Evolutionary conservation across 1,140 invertebrate species (phyloP).

Genomic region (Cotesia vestalis): DNA sequence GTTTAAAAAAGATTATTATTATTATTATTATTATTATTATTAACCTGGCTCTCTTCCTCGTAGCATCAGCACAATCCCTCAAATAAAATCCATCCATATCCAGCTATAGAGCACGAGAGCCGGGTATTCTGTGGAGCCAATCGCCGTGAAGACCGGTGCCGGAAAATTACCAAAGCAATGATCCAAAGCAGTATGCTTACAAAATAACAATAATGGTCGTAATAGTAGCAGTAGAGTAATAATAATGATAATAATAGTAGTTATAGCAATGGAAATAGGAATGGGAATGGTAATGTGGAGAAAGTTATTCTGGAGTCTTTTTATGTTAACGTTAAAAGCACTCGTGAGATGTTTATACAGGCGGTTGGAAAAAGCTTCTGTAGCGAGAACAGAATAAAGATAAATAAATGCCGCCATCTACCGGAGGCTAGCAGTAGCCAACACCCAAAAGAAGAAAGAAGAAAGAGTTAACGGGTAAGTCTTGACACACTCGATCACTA

Average conservation of each 20-base stretch:
- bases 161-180: slow-evolving; percentile 52
- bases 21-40: too few species aligned
- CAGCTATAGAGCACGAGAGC: slow-evolving; percentile 2
- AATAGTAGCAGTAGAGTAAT: slow-evolving; percentile 12
- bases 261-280: slow-evolving; percentile 20
- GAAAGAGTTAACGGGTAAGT: not conserved
- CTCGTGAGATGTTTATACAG: too few species aligned
- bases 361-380: too few species aligned
- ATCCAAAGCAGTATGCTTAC: not conserved
- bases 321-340: too few species aligned
- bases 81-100: too few species aligned
- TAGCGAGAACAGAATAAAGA: too few species aligned
- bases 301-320: too few species aligned
- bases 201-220: not conserved
- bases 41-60: not conserved
- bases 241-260: slow-evolving; percentile 17
- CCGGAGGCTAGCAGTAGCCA: too few species aligned
- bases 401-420: too few species aligned
- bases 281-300: not conserved
- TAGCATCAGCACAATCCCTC: not conserved
- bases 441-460: too few species aligned
- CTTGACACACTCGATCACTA: not conserved
- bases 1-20: not conserved
- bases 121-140: slow-evolving; percentile 30
- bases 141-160: slow-evolving; percentile 48